phyloP scores from a whole-genome alignment of 92 coral and sea anemone genomes.

The Zoanthus sociatus region DNA sequence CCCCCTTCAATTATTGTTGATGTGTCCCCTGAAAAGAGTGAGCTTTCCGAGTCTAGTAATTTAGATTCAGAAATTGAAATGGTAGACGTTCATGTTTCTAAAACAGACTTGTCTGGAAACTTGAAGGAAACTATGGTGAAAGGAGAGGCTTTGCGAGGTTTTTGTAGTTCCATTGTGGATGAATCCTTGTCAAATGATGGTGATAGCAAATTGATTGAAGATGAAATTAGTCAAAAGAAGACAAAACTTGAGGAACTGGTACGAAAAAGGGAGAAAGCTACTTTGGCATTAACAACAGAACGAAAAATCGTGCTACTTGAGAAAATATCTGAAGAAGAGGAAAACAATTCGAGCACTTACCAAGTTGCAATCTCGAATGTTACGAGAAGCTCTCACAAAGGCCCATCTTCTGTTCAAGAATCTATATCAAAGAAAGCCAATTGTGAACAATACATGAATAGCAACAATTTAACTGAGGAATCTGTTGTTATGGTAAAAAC shows the following conservation, averaged over 20 bases:
- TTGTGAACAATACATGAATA: not conserved
- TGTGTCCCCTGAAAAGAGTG: not conserved
- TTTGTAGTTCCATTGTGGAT: not conserved
- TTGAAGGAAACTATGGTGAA: not conserved
- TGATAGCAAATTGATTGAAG: slow-evolving; percentile 35
- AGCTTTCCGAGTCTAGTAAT: slow-evolving; percentile 1
- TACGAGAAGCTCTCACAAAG: not conserved
- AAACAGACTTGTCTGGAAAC: not conserved
- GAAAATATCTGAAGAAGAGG: not conserved
- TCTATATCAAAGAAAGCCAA: not conserved
- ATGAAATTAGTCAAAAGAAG: slow-evolving; percentile 57
- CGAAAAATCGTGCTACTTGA: not conserved
- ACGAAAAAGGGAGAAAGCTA: slow-evolving; percentile 45
- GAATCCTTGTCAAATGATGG: not conserved
- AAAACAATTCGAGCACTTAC: not conserved
- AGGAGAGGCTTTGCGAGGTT: not conserved
- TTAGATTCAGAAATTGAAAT: not conserved
- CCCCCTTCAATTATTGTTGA: not conserved
- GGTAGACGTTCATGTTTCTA: not conserved
- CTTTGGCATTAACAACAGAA: not conserved
- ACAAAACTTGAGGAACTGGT: slow-evolving; percentile 59
- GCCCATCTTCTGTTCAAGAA: not conserved
- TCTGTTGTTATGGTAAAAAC: not conserved
- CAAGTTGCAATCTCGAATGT: not conserved
- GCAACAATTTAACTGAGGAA: not conserved